These are phyloP conservation scores for Bubo blakistoni DNA, from an alignment of 2,113 vertebrate genomes.

Conservation along the genomic window DNA sequence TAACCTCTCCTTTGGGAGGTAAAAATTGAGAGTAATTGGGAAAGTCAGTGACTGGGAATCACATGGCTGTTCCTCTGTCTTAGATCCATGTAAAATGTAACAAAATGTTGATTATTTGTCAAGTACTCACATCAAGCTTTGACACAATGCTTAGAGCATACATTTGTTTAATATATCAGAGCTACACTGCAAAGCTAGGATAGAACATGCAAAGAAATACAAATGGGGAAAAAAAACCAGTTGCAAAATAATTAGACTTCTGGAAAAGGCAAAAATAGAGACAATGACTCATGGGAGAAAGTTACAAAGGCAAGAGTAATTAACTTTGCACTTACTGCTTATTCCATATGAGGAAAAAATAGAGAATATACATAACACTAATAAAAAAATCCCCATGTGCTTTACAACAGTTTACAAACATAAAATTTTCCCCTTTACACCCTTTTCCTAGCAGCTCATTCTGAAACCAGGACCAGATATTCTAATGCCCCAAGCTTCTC, in stretches of 20 bases:
- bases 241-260: not conserved
- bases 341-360: not conserved
- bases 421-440: not conserved
- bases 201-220: not conserved
- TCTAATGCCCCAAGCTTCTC: not conserved
- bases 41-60: not conserved
- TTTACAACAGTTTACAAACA: not conserved
- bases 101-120: not conserved
- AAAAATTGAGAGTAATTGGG: not conserved
- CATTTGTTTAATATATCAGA: not conserved
- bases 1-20: not conserved
- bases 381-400: not conserved
- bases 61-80: fast-evolving
- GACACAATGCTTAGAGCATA: not conserved
- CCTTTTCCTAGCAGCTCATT: not conserved
- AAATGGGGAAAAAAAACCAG: not conserved
- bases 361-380: not conserved
- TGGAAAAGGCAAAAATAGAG: not conserved
- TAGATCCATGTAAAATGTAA: not conserved
- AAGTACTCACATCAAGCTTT: not conserved
- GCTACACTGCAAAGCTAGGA: not conserved
- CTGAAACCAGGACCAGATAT: not conserved
- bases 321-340: not conserved
- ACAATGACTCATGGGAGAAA: not conserved
- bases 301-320: not conserved